Evolutionary conservation across 1,140 invertebrate genomes (phyloP).

Genomic region (Ips typographus): DNA sequence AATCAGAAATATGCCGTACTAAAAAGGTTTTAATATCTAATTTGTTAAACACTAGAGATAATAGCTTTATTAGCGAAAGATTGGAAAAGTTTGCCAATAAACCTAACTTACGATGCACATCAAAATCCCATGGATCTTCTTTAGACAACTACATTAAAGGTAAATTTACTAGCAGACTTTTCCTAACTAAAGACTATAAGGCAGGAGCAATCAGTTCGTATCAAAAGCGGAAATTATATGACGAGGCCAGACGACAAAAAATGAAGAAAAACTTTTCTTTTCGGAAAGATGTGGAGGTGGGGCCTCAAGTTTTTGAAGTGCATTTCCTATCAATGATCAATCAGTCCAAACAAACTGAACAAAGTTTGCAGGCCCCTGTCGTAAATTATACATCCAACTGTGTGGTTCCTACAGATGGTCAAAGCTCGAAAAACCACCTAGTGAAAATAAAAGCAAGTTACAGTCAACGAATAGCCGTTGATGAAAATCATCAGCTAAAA

Average conservation of each 20-base stretch:
- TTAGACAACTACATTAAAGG: conserved; percentile 22
- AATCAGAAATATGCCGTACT: conserved; percentile 16
- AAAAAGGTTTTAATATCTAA: neutral
- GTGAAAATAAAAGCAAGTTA: neutral
- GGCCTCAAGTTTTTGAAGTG: conserved; percentile 38
- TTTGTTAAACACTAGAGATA: neutral
- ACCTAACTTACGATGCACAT: conserved; percentile 12
- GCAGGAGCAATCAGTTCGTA: conserved; percentile 31
- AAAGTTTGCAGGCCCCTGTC: neutral
- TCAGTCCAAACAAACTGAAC: neutral
- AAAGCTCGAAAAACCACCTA: neutral
- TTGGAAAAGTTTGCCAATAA: conserved; percentile 32
- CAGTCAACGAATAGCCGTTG: neutral
- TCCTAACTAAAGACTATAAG: conserved; percentile 39
- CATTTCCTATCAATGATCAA: conserved; percentile 24
- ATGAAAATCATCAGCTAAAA: neutral
- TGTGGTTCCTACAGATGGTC: neutral
- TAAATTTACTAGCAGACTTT: conserved; percentile 26
- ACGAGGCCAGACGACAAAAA: conserved; percentile 33
- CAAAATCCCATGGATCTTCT: conserved; percentile 14
- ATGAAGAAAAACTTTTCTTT: conserved; percentile 31
- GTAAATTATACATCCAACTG: neutral
- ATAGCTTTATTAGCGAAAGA: conserved; percentile 10
- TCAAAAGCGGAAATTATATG: conserved; percentile 39
- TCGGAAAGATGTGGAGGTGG: conserved; percentile 5